Percentiles rank a stretch among this genome's conserved stretches.
phyloP scores from a whole-genome alignment of 2,797 vertebrate species.

The Hydrophis major region DNA sequence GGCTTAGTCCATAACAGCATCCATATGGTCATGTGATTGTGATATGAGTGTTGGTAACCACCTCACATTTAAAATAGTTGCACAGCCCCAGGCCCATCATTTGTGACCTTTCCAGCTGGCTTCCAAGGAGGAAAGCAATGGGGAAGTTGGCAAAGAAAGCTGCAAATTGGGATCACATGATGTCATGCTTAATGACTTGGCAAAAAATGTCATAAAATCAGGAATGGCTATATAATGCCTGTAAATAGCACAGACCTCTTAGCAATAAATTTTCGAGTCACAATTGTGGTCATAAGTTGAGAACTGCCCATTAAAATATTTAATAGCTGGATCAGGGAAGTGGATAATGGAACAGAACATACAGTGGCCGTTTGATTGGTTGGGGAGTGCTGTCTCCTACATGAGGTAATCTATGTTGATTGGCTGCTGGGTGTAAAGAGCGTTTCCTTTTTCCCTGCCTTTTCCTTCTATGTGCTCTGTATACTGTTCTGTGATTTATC shows the following conservation, averaged over 20 bases:
- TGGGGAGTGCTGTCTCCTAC: background rate
- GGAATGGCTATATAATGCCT: background rate
- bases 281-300: background rate
- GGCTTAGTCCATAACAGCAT: background rate
- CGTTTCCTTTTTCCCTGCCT: background rate
- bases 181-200: background rate
- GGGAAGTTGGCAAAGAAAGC: background rate
- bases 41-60: background rate
- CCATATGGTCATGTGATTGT: background rate
- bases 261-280: background rate
- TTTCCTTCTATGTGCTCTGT: background rate
- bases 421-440: background rate
- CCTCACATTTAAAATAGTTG: background rate
- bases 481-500: background rate
- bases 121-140: background rate
- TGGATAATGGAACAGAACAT: background rate
- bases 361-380: background rate
- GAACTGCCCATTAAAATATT: background rate
- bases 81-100: background rate
- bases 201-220: background rate
- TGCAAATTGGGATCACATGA: background rate
- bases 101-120: background rate
- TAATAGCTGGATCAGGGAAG: background rate
- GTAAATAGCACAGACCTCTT: too few relatives aligned
- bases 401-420: background rate